phyloP scores from a whole-genome alignment of 30 jellyfish, hydroid and myxozoan species.

The Sanderia malayensis region DNA sequence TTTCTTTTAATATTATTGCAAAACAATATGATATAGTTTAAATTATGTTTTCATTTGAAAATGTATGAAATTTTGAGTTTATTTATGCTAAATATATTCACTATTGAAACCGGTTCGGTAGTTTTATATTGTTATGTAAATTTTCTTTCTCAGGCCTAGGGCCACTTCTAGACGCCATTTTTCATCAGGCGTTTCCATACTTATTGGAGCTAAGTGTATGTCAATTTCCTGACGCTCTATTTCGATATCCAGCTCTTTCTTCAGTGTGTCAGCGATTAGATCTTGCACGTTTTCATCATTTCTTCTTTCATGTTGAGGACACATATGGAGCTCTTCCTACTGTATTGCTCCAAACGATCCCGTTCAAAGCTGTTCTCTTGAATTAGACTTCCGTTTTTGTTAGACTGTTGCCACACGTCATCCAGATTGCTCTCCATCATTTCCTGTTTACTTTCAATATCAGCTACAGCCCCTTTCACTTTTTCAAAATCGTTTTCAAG shows the following conservation, averaged over 20 bases:
- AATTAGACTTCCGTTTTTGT: background rate
- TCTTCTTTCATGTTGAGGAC: background rate
- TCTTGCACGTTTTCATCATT: background rate
- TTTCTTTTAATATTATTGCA: no score
- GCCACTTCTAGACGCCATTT: no score
- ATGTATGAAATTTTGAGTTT: no score
- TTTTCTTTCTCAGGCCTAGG: no score
- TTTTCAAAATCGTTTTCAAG: background rate
- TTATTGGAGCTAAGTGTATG: no score
- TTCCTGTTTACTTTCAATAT: background rate
- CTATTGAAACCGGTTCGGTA: no score
- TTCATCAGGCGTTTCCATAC: no score
- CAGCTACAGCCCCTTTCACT: background rate
- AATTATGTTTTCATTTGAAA: no score
- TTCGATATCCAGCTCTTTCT: background rate
- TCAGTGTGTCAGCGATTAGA: background rate
- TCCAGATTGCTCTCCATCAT: background rate
- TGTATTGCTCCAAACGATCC: background rate
- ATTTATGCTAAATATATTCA: no score
- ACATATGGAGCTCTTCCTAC: background rate
- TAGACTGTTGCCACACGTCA: background rate
- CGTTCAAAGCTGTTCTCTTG: background rate
- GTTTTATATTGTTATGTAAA: no score
- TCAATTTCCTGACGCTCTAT: background rate
- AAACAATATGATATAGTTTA: no score